phyloP scores from a whole-genome alignment of 1,140 invertebrate genomes.

The Telenomus remus region DNA sequence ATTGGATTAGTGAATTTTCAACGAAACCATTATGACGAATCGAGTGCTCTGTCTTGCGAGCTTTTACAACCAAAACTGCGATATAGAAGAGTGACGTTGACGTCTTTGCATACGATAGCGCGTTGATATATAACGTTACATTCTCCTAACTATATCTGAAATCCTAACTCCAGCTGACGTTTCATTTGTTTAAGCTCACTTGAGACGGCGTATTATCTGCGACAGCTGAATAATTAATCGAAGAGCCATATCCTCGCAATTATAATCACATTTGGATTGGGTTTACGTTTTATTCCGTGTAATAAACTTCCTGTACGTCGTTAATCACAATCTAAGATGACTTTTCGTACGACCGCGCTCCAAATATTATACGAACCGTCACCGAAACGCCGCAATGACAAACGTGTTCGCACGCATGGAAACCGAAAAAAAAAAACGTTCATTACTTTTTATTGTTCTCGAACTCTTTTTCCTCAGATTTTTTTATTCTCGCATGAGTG shows the following conservation, averaged over 20 bases:
- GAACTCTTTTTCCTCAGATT: background rate
- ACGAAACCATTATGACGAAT: constrained; percentile 8
- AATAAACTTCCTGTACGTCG: constrained; percentile 29
- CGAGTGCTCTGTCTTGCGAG: constrained; percentile 10
- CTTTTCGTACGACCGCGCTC: background rate
- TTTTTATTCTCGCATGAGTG: constrained; percentile 1
- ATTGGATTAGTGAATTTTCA: constrained; percentile 2
- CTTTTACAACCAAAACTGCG: constrained; percentile 24
- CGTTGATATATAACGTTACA: constrained; percentile 44
- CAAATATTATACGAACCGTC: background rate
- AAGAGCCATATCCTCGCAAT: constrained; percentile 24
- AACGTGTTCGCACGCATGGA: too few relatives aligned
- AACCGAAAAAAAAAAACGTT: too few relatives aligned
- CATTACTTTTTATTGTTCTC: background rate
- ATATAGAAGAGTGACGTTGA: constrained; percentile 35
- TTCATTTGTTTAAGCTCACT: constrained; percentile 47
- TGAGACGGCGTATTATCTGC: constrained; percentile 29
- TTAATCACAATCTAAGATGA: constrained; percentile 17
- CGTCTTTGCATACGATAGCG: constrained; percentile 44
- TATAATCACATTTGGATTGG: constrained; percentile 36
- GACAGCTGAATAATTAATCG: constrained; percentile 48
- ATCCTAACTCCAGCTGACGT: constrained; percentile 43
- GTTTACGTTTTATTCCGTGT: constrained; percentile 20
- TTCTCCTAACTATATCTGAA: constrained; percentile 36
- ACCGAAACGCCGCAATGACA: too few relatives aligned